Evolutionary conservation across 2,797 vertebrate genomes (phyloP), one percentile per base, ranked within the genome.

Genomic region (Lithobates pipiens): DNA sequence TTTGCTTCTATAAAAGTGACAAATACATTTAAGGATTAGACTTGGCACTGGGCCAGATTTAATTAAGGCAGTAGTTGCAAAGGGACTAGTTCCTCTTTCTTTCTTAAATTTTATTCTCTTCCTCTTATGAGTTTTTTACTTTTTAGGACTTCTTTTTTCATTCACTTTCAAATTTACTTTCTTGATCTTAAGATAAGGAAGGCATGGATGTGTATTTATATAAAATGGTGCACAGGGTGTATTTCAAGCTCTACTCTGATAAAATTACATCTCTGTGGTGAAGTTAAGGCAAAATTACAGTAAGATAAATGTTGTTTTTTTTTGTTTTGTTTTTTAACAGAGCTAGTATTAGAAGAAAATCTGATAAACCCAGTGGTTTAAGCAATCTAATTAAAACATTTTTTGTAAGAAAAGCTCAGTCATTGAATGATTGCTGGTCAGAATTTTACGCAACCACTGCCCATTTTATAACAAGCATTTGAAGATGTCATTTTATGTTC

Each of bases 351-450:
- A 61, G 61, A 76, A 76, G 81, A 76, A 76, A 65, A 83, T 57
- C 73, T 65, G 80, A 82, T 82, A 74, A 65, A 75, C 61, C 29
- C 72, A 76, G 61, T 75, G 57, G 67, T 83, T 39, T 76, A 61
- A 76, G 67, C 16, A 54, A 50, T 50, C 46, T 16, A 1, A 50
- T 50, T 57, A 34, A 67, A 46, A 65, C 68, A 68, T 83, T 75
- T 76, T 77, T 84, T 18, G 46, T 72, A 54, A 32, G 54, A 44
- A 44, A 71, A 61, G 44, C 42, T 77, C 25, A 65, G 65, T 70
- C 44, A 84, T 77, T 84, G 29, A 29, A 65, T 77, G 27, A 46
- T 77, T 84, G 67, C 63, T 78, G 69, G 70, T 36, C 42, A 83
- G 82, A 83, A 76, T 61, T 32, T 84, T 70, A 61, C 69, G 34